Evolutionary conservation across 2,797 vertebrate species (phyloP).

Genomic region (Danio kyathit): DNA sequence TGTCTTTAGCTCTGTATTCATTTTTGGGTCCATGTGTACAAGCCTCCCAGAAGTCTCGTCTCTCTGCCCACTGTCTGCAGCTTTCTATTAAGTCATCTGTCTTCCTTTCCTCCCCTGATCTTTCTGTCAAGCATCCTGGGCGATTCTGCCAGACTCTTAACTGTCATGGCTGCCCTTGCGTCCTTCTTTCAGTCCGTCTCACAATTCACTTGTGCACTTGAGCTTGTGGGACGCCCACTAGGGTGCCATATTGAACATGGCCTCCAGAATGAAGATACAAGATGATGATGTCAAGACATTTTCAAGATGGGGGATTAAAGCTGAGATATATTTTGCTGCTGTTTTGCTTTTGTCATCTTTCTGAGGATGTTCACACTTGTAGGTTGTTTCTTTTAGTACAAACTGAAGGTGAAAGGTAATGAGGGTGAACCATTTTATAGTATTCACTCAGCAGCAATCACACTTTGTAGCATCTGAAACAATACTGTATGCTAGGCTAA

Average conservation of each 20-base stretch:
- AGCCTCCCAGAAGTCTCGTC: slow-evolving; percentile 78
- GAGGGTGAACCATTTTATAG: no score
- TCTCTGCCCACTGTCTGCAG: slow-evolving; percentile 77
- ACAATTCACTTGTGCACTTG: slow-evolving; percentile 53
- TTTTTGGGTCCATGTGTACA: slow-evolving; percentile 69
- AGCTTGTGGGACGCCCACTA: slow-evolving; percentile 37
- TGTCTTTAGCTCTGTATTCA: slow-evolving; percentile 74
- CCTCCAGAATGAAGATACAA: slow-evolving; percentile 53
- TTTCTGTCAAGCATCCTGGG: slow-evolving; percentile 73
- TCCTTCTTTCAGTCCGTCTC: slow-evolving; percentile 39
- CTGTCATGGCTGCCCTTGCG: slow-evolving; percentile 50
- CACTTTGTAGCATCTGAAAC: no score
- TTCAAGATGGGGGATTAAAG: slow-evolving; percentile 20
- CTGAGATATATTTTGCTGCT: neutral
- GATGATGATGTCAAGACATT: slow-evolving; percentile 36
- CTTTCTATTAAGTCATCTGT: slow-evolving; percentile 82
- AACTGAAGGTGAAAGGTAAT: no score
- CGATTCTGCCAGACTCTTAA: slow-evolving; percentile 65
- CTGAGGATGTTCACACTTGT: no score
- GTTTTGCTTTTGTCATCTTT: neutral
- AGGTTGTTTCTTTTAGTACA: no score
- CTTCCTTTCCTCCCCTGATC: slow-evolving; percentile 77
- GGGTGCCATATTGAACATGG: slow-evolving; percentile 52
- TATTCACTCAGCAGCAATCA: no score
- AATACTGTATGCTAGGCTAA: no score